phyloP scores from a whole-genome alignment of 2,113 vertebrate genomes.

The Megatriorchis doriae region DNA sequence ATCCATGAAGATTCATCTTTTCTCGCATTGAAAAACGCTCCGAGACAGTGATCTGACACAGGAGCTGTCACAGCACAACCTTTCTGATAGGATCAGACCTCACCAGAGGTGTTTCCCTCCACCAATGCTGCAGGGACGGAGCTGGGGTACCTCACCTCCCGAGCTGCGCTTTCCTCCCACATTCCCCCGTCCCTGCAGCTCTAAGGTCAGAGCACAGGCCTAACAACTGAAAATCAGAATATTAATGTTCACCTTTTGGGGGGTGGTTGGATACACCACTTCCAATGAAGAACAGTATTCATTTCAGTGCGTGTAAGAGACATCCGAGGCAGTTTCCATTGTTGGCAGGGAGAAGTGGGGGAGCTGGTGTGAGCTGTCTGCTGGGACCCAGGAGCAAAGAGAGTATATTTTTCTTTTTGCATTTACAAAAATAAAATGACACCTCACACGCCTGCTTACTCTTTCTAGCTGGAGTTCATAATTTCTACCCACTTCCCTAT shows the following conservation, averaged over 20 bases:
- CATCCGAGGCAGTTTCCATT: neutral
- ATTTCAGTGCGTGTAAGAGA: neutral
- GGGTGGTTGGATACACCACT: neutral
- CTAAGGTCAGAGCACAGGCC: accelerated
- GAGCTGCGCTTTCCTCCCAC: neutral
- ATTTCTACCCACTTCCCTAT: neutral
- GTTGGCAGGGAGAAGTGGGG: neutral
- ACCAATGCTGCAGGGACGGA: no score
- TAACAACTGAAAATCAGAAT: neutral
- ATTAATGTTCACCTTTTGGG: neutral
- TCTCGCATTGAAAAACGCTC: neutral
- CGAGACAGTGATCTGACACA: neutral
- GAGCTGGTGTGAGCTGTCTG: neutral
- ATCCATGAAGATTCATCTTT: neutral
- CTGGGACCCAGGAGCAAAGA: slow-evolving; percentile 27
- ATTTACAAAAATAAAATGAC: slow-evolving; percentile 8
- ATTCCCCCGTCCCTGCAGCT: neutral
- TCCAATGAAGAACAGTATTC: neutral
- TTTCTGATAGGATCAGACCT: neutral
- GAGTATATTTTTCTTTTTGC: neutral
- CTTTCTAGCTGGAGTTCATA: neutral
- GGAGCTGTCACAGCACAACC: neutral
- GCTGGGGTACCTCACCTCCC: neutral
- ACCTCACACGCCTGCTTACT: neutral
- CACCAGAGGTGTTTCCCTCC: neutral